Evolutionary conservation across 2,113 vertebrate species (phyloP), one percentile per base, ranked within the genome.

Genomic region (Ophthalmolycus amberensis): DNA sequence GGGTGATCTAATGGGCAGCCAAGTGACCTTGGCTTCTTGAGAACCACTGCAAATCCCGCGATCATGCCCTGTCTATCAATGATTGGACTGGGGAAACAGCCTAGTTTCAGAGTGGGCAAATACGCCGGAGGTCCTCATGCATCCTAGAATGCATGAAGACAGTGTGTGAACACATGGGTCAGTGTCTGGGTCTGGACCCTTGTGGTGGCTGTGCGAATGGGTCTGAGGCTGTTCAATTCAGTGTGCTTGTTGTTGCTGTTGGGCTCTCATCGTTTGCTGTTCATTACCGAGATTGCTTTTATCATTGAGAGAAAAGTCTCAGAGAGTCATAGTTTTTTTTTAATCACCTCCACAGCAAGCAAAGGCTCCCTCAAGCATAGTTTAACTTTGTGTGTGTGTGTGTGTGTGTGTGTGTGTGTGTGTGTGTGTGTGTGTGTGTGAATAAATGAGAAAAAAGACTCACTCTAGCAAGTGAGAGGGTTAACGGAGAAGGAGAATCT

Each of bases 311-410:
- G 71, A 85, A 78, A 84, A 90, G 79, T 88, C 56, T 70, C 74
- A 42, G 71, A 83, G 71, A 84, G 73, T 72, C 86, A 71, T 84
- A 60, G 82, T 32, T 37, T 86, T 83, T 91, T 89, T 91, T 92
- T 91, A 93, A 94, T 95, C 86, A 92, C 81, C 76, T 87, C 74
- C 80, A 82, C 54, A 85, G 84, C 37, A 27, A 89, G 85, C 63
- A 58, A 82, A 83, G 56, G 25, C 71, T 90, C 90, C 88, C 90
- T 84, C 74, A 79, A 91, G 89, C 88, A 48, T 71, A 84, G 71
- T 77, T 87, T 75, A 80, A 86, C 74, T 83, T 15, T 77, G 40
- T 78, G 64, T 75, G 69, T 73, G 40, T 76, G 70, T 73, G 50
- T 75, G 37, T 74, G 68, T 80, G 75, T 79, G 46, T 80, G 44